Base-by-base conservation (phyloP, 2,888 invertebrate genomes). In the Acleris cristana region DNA sequence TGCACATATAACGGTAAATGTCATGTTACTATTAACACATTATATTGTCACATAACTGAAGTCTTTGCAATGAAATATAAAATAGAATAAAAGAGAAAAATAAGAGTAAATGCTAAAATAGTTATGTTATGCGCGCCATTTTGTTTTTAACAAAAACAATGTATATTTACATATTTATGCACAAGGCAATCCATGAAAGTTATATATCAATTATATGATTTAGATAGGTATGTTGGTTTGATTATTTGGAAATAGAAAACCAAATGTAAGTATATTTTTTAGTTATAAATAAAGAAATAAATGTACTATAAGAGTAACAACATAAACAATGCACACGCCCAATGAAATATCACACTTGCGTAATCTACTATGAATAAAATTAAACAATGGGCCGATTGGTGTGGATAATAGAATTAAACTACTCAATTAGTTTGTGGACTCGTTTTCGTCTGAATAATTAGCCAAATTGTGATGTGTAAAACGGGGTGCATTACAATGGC, bases 301-400 rank as follows among this genome's bases (percentile, higher is more conserved):
- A 34, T 26, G 8, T 14, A 48, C 45, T 61, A 49, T 44, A 40
- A 18, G 49, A 18, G 34, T 53, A 63, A 61, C 53, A 63, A 67
- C 58, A 63, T 54, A 67, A 63, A 67, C 63, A 67, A 58, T 63
- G 63, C 62, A 63, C 58, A 67, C 63, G 67, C 67, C 67, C 67
- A 63, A 63, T 21, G 58, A 44, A 62, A 63, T 54, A 66, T 62
- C 53, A 54, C 40, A 53, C 63, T 67, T 67, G 62, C 67, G 67
- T 63, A 67, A 67, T 67, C 62, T 19, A 49, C 57, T 63, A 54
- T 53, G 58, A 66, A 66, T 54, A 18, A 52, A 56, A 57, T 52
- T 52, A 57, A 48, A 6, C 45, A 58, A 48, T 48, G 26, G 23
- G n/a, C 26, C 23, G 18, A 23, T 48, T 8, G 18, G 30, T 62